A percentile compares a stretch with the other conserved stretches of the same genome.
Evolutionary conservation across 2,888 invertebrate genomes (phyloP).

Genomic region (Mantis religiosa): DNA sequence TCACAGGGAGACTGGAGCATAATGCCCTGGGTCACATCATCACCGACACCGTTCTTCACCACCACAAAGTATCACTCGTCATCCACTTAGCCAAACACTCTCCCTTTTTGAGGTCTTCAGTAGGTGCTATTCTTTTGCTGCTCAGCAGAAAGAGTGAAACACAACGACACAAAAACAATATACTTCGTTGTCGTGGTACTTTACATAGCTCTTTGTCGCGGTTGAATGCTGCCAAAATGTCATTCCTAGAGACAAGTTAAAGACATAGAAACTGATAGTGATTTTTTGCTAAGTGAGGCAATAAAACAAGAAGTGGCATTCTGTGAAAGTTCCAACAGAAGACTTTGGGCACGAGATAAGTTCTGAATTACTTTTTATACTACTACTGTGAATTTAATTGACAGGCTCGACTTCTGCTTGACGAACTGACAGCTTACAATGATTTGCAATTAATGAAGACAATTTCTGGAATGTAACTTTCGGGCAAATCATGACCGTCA

Average conservation of each 20-base stretch:
- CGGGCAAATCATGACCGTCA: no score
- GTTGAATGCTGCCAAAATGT: no score
- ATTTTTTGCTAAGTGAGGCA: not conserved
- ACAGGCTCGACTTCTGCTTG: not conserved
- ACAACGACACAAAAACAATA: not conserved
- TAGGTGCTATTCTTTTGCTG: no score
- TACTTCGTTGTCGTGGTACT: no score
- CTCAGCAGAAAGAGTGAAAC: not conserved
- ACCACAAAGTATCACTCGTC: not conserved
- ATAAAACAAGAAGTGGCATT: no score
- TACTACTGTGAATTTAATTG: not conserved
- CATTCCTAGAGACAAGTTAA: not conserved
- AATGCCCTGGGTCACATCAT: slow-evolving; percentile 21
- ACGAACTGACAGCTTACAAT: not conserved
- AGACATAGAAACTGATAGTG: not conserved
- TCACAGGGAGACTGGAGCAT: slow-evolving; percentile 19
- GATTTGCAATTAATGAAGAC: not conserved
- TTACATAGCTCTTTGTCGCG: no score
- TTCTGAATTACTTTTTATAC: not conserved
- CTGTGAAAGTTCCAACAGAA: not conserved
- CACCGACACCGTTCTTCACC: not conserved
- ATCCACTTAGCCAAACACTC: not conserved
- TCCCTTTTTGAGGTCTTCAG: not conserved
- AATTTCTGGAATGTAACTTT: not conserved
- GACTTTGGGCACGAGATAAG: not conserved